These are phyloP conservation scores for Eolophus roseicapilla DNA, from an alignment of 2,113 vertebrate genomes.

Conservation along the genomic window DNA sequence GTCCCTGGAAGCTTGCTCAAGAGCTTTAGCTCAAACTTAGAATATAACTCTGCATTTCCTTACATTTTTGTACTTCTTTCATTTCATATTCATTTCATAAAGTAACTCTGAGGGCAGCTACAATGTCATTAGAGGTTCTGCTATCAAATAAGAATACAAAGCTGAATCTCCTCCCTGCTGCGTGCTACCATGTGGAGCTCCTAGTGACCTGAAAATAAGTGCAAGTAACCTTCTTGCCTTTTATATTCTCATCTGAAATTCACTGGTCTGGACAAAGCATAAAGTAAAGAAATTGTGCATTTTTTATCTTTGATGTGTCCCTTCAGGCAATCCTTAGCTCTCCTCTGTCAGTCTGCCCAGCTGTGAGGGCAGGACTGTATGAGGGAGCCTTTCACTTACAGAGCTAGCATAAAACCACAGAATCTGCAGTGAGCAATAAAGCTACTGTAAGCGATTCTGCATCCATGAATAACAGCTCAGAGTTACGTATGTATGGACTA, in stretches of 20 bases:
- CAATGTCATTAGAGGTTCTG: not conserved
- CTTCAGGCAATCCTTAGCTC: not conserved
- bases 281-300: not conserved
- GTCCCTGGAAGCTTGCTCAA: not conserved
- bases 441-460: not conserved
- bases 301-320: not conserved
- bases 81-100: not conserved
- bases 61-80: not conserved
- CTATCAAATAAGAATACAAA: not conserved
- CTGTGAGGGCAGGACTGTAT: not conserved
- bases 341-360: not conserved
- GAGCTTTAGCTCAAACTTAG: not conserved
- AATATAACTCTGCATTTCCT: not conserved
- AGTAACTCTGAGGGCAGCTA: not conserved
- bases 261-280: not conserved
- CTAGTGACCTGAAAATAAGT: not conserved
- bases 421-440: not conserved
- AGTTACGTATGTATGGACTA: rapidly evolving
- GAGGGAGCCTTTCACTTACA: not conserved
- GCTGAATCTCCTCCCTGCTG: not conserved
- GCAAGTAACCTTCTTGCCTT: not conserved
- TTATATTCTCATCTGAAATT: not conserved
- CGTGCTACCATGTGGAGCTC: not conserved
- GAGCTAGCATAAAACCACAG: not conserved
- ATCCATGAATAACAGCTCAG: not conserved